These are phyloP conservation scores for Erinaceus europaeus DNA, from an alignment of 2,113 vertebrate species.

Conservation along the genomic window DNA sequence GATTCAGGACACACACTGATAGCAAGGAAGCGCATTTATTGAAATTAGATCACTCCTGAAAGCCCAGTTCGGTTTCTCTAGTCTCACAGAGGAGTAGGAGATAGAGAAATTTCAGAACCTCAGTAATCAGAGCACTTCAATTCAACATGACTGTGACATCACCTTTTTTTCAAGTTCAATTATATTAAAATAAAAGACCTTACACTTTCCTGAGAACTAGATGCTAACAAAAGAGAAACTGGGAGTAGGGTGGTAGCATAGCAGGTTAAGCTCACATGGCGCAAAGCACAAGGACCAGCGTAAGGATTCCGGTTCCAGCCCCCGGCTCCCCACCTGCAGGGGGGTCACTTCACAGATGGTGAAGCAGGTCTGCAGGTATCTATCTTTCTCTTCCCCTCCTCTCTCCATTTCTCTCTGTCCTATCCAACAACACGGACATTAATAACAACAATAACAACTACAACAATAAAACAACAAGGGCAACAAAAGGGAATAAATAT, in stretches of 20 bases:
- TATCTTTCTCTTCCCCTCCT: too few species aligned
- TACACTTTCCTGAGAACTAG: neutral
- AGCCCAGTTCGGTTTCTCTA: neutral
- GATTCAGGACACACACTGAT: neutral
- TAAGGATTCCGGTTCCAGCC: too few species aligned
- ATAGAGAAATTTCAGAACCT: neutral
- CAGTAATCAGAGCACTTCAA: neutral
- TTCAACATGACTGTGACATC: rapidly evolving
- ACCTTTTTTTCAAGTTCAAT: neutral
- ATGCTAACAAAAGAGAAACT: neutral
- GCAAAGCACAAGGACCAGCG: too few species aligned
- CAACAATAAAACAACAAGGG: too few species aligned
- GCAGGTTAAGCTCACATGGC: neutral
- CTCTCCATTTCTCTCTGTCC: too few species aligned
- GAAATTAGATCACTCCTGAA: neutral
- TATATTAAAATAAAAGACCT: neutral
- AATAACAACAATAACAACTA: too few species aligned
- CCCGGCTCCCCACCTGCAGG: too few species aligned
- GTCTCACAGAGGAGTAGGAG: neutral
- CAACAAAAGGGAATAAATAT: too few species aligned
- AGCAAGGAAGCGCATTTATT: neutral
- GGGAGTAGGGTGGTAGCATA: too few species aligned
- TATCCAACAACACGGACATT: too few species aligned
- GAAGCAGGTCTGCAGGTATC: too few species aligned
- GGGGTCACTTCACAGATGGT: too few species aligned